Evolutionary conservation across 1,140 invertebrate species (phyloP), one percentile per base, ranked within the genome.

Genomic region (Lutraria rhynchaena): DNA sequence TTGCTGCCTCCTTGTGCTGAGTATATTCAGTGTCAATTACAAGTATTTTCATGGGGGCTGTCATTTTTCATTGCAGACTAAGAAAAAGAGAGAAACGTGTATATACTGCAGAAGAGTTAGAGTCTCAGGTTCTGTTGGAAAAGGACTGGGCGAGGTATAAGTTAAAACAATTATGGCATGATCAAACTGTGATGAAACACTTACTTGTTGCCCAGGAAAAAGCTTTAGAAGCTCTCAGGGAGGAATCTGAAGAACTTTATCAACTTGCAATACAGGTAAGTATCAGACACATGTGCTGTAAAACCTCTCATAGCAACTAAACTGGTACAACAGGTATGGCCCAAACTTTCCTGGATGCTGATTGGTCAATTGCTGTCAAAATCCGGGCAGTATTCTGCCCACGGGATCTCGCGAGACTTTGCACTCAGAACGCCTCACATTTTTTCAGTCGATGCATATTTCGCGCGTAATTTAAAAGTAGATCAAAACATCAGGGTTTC

Each of bases 241-340:
- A 93, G 37, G 96, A 95, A 86, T 98, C 96, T 0, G 95, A 96
- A 89, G 95, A 96, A 49, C 92, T 98, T 0, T 98, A 97, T 89
- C 93, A 95, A 89, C 95, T 95, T 90, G 97, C 97, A 17, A 94
- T 98, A 85, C 94, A 95, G 93, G 95, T 96, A 93, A 51, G 29
- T 55, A 17, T 55, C 3, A 53, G 9, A 17, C 7, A 1, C 15
- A 4, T 17, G 13, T 57, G 27, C 31, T 57, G 22, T 41, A 41
- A 41, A n/a, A 31, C 0, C 24, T 74, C 11, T 19, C 27, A 58
- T 17, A 15, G 29, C 13, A 15, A 1, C 22, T 24, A 19, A 4
- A 55, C 51, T 19, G n/a, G 24, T 74, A 33, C 11, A 2, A 44
- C 19, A n/a, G 7, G 29, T 35, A 63, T 63, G 22, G 19, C 15